Percentiles rank a stretch among this genome's conserved stretches.
These are phyloP conservation scores for Zootermopsis nevadensis DNA, from an alignment of 2,888 invertebrate genomes.

Conservation along the genomic window DNA sequence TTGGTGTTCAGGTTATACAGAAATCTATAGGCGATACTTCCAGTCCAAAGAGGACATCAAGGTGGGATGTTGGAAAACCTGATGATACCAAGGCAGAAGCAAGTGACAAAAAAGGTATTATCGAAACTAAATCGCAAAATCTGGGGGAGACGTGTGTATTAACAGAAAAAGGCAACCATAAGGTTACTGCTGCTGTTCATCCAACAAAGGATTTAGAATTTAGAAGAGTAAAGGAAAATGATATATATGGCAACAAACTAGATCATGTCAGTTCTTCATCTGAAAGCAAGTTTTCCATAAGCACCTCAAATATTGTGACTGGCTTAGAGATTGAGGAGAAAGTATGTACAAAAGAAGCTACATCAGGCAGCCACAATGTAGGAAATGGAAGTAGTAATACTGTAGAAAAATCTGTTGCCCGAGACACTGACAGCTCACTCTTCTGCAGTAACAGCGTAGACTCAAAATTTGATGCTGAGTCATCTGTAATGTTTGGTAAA, in stretches of 20 bases:
- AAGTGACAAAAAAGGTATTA: slow-evolving; percentile 6
- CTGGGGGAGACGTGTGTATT: neutral
- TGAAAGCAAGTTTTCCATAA: neutral
- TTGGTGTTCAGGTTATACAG: slow-evolving; percentile 61
- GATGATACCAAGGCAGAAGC: slow-evolving; percentile 38
- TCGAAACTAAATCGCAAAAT: neutral
- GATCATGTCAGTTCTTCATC: neutral
- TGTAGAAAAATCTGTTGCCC: neutral
- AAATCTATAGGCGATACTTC: slow-evolving; percentile 53
- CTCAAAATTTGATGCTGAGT: neutral
- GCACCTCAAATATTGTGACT: too few species aligned
- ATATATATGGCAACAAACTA: neutral
- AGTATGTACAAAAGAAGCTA: too few species aligned
- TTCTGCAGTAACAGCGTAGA: neutral
- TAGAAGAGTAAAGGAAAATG: neutral
- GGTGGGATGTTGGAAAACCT: slow-evolving; percentile 65
- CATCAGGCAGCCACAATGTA: too few species aligned
- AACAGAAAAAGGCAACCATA: neutral
- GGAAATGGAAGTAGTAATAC: neutral
- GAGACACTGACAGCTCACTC: neutral
- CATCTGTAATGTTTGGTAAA: neutral
- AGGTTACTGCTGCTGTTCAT: neutral
- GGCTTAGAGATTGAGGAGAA: too few species aligned
- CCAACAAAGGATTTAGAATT: neutral
- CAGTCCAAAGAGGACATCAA: slow-evolving; percentile 60